Conservation (phyloP, 2,797 vertebrate genomes). For the Protosalanx chinensis region DNA sequence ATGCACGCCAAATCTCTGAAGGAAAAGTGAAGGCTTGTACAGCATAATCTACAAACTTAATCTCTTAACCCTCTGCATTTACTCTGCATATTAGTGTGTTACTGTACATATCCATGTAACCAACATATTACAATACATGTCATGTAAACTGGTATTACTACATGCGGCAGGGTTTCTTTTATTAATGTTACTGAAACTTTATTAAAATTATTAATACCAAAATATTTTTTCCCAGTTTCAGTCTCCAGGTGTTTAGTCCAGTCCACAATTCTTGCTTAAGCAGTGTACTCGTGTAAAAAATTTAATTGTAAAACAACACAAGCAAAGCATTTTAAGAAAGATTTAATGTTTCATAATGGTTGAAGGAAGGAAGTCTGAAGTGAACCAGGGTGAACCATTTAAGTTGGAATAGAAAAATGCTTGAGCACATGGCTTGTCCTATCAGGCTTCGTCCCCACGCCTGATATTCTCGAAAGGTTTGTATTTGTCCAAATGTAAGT, state of each 20-base stretch:
- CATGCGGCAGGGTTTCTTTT: conserved; percentile 12
- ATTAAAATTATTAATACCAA: background rate
- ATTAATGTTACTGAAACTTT: background rate
- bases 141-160: background rate
- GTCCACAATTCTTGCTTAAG: conserved; percentile 20
- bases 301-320: conserved; percentile 8
- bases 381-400: too few species aligned
- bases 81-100: conserved; percentile 20
- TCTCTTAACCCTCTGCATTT: conserved; percentile 5
- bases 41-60: background rate
- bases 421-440: conserved; percentile 3
- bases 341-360: conserved; percentile 4
- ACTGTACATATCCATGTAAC: background rate
- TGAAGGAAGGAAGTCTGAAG: conserved; percentile 22
- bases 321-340: conserved; percentile 24
- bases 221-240: too few species aligned
- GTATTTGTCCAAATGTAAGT: conserved; percentile 16
- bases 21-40: background rate
- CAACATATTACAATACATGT: background rate
- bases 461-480: background rate
- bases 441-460: background rate
- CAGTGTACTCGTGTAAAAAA: conserved; percentile 15
- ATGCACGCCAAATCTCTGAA: background rate
- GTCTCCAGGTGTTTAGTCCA: too few species aligned
- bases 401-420: background rate